Evolutionary conservation across 2,888 invertebrate genomes (phyloP).

Genomic region (Lycia hirtaria): DNA sequence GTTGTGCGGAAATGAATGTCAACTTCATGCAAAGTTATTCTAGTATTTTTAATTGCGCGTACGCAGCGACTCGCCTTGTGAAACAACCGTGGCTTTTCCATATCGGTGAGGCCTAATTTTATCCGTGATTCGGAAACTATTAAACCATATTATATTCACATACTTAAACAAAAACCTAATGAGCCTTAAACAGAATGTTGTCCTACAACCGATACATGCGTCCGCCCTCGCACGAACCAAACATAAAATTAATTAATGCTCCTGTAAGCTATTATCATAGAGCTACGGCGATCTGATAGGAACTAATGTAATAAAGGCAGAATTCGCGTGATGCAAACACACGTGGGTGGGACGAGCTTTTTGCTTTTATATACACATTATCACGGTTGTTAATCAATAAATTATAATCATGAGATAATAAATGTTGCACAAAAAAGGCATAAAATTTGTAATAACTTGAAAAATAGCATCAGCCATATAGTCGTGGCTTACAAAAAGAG

Average conservation of each 20-base stretch:
- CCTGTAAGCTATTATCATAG: slow-evolving; percentile 68
- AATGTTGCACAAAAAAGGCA: slow-evolving; percentile 9
- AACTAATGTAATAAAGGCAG: slow-evolving; percentile 46
- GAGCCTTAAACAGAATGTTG: slow-evolving; percentile 77
- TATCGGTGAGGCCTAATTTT: slow-evolving; percentile 30
- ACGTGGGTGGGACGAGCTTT: slow-evolving; percentile 33
- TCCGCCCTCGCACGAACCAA: slow-evolving; percentile 58
- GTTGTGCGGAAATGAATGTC: slow-evolving; percentile 6
- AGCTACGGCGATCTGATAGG: slow-evolving; percentile 61
- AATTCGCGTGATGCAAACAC: slow-evolving; percentile 33
- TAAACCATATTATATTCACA: slow-evolving; percentile 45
- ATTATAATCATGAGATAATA: slow-evolving; percentile 21
- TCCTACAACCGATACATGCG: slow-evolving; percentile 59
- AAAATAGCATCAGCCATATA: background rate
- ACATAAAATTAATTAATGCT: slow-evolving; percentile 70
- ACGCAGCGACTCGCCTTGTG: slow-evolving; percentile 22
- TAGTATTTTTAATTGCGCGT: slow-evolving; percentile 9
- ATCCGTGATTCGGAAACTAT: slow-evolving; percentile 35
- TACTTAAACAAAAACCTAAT: slow-evolving; percentile 54
- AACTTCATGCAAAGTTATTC: slow-evolving; percentile 15
- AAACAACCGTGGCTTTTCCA: slow-evolving; percentile 22
- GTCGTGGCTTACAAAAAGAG: background rate
- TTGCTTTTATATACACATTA: slow-evolving; percentile 28
- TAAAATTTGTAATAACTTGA: background rate
- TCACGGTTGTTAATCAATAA: slow-evolving; percentile 21